Percentiles rank a stretch among this genome's conserved stretches.
Evolutionary conservation across 2,113 vertebrate species (phyloP).

Genomic region (Phalacrocorax brasilianus): DNA sequence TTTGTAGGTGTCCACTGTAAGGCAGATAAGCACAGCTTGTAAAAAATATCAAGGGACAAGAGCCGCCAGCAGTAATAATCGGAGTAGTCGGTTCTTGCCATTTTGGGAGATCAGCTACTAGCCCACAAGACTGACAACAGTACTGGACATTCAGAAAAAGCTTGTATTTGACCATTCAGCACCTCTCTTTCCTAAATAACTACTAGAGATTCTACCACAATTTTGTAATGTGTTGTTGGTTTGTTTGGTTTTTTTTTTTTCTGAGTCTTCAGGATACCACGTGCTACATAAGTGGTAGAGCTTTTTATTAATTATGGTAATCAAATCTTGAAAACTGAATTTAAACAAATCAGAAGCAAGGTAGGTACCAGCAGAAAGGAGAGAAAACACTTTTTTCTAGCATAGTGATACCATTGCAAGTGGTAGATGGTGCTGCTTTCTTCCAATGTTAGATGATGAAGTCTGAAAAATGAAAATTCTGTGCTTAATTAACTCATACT

Average conservation of each 20-base stretch:
- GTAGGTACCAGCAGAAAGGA: background rate
- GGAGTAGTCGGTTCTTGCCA: background rate
- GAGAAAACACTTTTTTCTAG: background rate
- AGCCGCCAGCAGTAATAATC: background rate
- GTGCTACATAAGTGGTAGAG: rapidly evolving
- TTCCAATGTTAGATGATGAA: background rate
- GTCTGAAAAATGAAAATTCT: background rate
- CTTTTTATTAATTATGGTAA: background rate
- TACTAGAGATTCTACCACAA: background rate
- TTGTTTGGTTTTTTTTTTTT: background rate
- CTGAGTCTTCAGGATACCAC: background rate
- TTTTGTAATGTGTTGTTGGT: background rate
- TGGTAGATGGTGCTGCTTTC: background rate
- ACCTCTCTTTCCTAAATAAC: background rate
- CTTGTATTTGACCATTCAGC: background rate
- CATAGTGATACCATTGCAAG: background rate
- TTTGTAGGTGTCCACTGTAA: background rate
- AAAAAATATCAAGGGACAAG: background rate
- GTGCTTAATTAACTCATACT: background rate
- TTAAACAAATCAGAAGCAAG: background rate
- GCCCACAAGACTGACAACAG: background rate
- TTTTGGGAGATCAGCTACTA: background rate
- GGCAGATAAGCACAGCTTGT: background rate
- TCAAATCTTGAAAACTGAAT: background rate
- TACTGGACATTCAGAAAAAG: background rate